These are phyloP conservation scores for Atherinosoma microstoma DNA, from an alignment of 2,797 vertebrate species.

Conservation along the genomic window DNA sequence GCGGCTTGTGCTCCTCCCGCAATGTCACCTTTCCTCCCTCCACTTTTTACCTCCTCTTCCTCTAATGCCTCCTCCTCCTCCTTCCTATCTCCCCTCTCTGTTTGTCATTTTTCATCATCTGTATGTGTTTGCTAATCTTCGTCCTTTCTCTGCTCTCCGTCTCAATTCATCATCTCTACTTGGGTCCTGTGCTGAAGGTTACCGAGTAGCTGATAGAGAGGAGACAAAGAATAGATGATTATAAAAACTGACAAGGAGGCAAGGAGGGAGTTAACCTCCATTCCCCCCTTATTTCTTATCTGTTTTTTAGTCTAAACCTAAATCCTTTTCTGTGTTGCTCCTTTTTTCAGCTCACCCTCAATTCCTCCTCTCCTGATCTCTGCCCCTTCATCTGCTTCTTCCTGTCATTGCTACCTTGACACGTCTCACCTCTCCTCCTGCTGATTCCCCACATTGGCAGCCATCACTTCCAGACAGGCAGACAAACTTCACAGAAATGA, in stretches of 20 bases:
- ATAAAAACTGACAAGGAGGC: constrained; percentile 75
- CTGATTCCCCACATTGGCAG: constrained; percentile 59
- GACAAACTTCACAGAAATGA: constrained; percentile 41
- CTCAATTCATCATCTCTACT: constrained; percentile 84
- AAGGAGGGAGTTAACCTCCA: constrained; percentile 49
- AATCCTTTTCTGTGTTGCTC: constrained; percentile 15
- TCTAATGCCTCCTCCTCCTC: constrained; percentile 33
- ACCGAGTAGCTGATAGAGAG: constrained; percentile 73
- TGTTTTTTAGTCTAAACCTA: neutral
- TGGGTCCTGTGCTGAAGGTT: constrained; percentile 83
- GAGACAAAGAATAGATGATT: constrained; percentile 73
- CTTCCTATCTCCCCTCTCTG: constrained; percentile 39
- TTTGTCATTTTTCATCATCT: constrained; percentile 87
- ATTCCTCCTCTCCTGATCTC: constrained; percentile 49
- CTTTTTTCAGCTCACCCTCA: constrained; percentile 4
- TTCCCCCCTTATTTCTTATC: constrained; percentile 33
- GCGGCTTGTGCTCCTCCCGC: constrained; percentile 63
- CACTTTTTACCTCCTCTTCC: constrained; percentile 63
- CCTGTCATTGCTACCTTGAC: constrained; percentile 55
- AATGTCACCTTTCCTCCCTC: constrained; percentile 78
- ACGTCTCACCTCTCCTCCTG: constrained; percentile 45
- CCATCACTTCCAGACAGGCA: constrained; percentile 54
- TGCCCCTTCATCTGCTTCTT: constrained; percentile 61
- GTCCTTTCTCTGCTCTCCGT: constrained; percentile 80
- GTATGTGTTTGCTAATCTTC: constrained; percentile 82